A percentile compares a stretch with the other conserved stretches of the same genome.
Evolutionary conservation across 2,797 vertebrate genomes (phyloP).

Genomic region (Ceryle rudis): DNA sequence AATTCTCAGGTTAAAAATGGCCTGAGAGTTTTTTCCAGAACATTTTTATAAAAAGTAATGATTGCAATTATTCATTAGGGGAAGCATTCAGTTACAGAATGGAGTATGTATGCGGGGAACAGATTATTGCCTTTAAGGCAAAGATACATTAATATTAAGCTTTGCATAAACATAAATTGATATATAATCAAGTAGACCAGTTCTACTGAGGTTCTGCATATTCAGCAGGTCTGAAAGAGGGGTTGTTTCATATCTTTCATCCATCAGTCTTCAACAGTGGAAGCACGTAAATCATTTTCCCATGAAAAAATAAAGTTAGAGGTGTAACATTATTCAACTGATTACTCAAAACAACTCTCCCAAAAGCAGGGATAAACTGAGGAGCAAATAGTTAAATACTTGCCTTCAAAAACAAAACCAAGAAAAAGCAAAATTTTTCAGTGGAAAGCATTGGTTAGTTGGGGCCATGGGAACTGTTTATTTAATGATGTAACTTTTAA

Average conservation of each 20-base stretch:
- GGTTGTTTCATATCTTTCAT: neutral
- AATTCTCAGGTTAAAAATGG: constrained; percentile 7
- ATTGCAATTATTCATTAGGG: constrained; percentile 32
- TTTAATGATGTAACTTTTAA: constrained; percentile 21
- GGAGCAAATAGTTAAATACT: neutral
- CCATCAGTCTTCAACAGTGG: constrained; percentile 16
- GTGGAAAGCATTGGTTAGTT: neutral
- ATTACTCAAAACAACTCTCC: constrained; percentile 7
- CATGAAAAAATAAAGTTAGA: constrained; percentile 34
- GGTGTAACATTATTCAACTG: neutral
- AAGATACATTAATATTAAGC: constrained; percentile 16
- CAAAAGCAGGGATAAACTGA: neutral
- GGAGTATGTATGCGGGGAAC: neutral
- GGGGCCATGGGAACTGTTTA: neutral
- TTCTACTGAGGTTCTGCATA: neutral
- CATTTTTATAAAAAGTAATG: constrained; percentile 46
- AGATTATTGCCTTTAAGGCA: constrained; percentile 59
- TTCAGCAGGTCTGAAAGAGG: constrained; percentile 30
- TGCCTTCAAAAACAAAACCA: neutral
- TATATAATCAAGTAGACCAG: constrained; percentile 8
- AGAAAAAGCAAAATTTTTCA: neutral
- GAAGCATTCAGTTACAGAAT: constrained; percentile 9
- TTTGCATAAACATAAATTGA: constrained; percentile 53
- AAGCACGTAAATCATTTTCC: constrained; percentile 29
- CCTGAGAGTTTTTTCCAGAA: constrained; percentile 10